Conservation (phyloP, 2,797 vertebrate genomes). For the Enteromius treurensis region DNA sequence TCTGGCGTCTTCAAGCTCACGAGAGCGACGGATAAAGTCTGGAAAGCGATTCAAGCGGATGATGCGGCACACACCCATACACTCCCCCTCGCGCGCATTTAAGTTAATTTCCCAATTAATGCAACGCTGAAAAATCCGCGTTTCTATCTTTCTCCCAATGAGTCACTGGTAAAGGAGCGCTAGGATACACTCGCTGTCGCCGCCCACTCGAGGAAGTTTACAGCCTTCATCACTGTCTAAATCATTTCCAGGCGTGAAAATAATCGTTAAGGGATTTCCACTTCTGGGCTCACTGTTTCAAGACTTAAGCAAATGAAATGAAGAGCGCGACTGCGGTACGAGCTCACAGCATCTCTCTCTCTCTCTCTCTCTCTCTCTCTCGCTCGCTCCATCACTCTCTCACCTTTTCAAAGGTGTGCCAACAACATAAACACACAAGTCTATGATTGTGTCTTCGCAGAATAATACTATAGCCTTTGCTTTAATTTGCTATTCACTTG, state of each 20-base stretch:
- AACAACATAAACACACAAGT: background rate
- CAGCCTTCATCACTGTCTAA: constrained; percentile 52
- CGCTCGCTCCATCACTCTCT: background rate
- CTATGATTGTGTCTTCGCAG: background rate
- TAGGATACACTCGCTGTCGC: constrained; percentile 62
- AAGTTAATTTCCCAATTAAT: constrained; percentile 65
- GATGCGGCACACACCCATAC: constrained; percentile 6
- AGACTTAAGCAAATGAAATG: constrained; percentile 69
- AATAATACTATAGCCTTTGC: background rate
- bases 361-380: constrained; percentile 36
- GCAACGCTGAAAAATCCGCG: constrained; percentile 69
- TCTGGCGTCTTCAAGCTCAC: constrained; percentile 62
- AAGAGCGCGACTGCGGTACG: constrained; percentile 76
- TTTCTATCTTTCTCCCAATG: constrained; percentile 59
- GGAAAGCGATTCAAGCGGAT: constrained; percentile 37
- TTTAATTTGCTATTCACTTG: background rate
- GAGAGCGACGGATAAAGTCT: constrained; percentile 55
- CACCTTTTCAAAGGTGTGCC: background rate
- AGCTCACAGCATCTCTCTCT: constrained; percentile 65
- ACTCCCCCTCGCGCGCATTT: constrained; percentile 46
- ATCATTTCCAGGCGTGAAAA: constrained; percentile 62
- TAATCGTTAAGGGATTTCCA: constrained; percentile 65
- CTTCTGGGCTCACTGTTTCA: constrained; percentile 68
- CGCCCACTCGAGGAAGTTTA: constrained; percentile 70
- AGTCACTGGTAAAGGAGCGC: constrained; percentile 55